These are phyloP conservation scores for Bucco capensis DNA, from an alignment of 2,113 vertebrate genomes.

Conservation along the genomic window DNA sequence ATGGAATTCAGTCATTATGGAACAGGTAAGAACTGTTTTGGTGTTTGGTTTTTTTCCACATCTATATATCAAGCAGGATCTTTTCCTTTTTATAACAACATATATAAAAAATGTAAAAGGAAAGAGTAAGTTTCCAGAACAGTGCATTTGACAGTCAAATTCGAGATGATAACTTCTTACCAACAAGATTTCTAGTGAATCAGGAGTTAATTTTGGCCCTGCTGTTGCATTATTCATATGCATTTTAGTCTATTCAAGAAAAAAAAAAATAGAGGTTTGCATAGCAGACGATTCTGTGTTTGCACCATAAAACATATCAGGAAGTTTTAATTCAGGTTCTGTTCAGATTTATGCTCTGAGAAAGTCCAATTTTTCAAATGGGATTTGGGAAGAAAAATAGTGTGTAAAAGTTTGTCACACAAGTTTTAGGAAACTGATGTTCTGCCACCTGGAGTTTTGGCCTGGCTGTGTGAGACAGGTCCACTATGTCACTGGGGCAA, in stretches of 20 bases:
- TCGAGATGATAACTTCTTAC: not conserved
- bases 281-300: constrained; percentile 43
- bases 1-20: not conserved
- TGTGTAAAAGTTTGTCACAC: not conserved
- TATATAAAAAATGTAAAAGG: not conserved
- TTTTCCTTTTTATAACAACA: not conserved
- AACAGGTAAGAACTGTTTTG: not conserved
- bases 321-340: constrained; percentile 44
- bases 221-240: not conserved
- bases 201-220: constrained; percentile 5
- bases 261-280: not conserved
- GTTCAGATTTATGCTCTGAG: constrained; percentile 50
- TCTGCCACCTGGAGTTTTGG: constrained; percentile 43
- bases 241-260: constrained; percentile 38
- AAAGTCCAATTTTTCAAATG: constrained; percentile 32
- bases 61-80: not conserved
- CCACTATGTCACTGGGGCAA: constrained; percentile 9
- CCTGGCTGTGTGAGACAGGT: constrained; percentile 27
- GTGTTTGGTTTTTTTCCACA: not conserved
- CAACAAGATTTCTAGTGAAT: not conserved
- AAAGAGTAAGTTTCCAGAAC: not conserved
- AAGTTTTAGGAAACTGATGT: constrained; percentile 45
- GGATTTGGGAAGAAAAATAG: constrained; percentile 50
- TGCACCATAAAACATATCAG: constrained; percentile 12
- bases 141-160: not conserved